Evolutionary conservation across 1,140 invertebrate genomes (phyloP), one percentile per base, ranked within the genome.

Genomic region (Caerostris darwini): DNA sequence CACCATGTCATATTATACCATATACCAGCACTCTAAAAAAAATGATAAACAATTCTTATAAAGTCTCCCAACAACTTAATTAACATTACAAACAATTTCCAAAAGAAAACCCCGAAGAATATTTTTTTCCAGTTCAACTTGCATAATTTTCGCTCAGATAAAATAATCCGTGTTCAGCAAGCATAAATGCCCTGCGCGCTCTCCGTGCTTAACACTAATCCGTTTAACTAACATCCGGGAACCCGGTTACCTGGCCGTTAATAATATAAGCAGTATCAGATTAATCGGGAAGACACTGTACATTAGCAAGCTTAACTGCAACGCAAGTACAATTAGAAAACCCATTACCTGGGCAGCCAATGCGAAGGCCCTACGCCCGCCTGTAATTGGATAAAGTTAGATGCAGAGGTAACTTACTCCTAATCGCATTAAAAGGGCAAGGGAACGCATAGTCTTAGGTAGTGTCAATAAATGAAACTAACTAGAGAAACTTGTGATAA

Each of bases 241-340:
- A 61, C 50, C 64, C 87, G n/a, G 17, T 56, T 89, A 67, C 87
- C 64, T 53, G 17, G 53, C 64, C 56, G 71, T 91, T 91, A 91
- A 91, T 91, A 91, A 91, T 91, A 91, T 91, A 91, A 91, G 90
- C 90, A 91, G 90, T 17, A 91, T 82, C 71, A 50, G 90, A 91
- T 91, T 91, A 91, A 91, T 91, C 67, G 71, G 12, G n/a, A 89
- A 56, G 53, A 82, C 53, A 12, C 57, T 50, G 5, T 81, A 81
- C 90, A 81, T 77, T 91, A 82, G 57, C 12, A 50, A 54, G 56
- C 88, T 61, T 82, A 91, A 89, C 61, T 56, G 57, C 19, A 5
- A 85, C 83, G 83, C 83, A 85, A 59, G 83, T 85, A 85, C 83
- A 85, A 85, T 85, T 85, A 85, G 83, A 85, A 85, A 85, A 85